Evolutionary conservation across 1,140 invertebrate genomes (phyloP).

Genomic region (Achroia grisella): DNA sequence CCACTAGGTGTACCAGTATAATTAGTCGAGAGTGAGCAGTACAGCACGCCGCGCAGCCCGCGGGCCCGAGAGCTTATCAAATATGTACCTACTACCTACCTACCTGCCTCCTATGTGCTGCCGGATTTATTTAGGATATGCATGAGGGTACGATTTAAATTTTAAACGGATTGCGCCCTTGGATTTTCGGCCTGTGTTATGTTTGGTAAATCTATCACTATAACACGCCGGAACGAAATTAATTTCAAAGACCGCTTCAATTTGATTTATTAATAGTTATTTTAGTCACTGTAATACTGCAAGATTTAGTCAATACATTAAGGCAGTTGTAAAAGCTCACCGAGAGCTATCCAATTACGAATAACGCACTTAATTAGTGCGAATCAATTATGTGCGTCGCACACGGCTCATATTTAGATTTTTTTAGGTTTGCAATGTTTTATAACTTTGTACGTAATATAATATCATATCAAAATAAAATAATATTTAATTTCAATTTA

Average conservation of each 20-base stretch:
- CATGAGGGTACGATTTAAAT: conserved; percentile 72
- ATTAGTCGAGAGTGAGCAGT: conserved; percentile 59
- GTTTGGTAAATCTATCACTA: conserved; percentile 67
- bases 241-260: conserved; percentile 39
- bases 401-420: conserved; percentile 9
- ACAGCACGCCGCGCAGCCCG: conserved; percentile 23
- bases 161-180: conserved; percentile 71
- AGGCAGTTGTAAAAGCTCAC: conserved; percentile 29
- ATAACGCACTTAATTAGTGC: conserved; percentile 9
- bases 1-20: conserved; percentile 37
- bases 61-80: conserved; percentile 61
- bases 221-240: conserved; percentile 33
- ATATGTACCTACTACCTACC: conserved; percentile 69
- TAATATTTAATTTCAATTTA: too few species aligned
- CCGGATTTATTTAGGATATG: conserved; percentile 72
- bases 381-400: conserved; percentile 22
- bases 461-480: background rate
- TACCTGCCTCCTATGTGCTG: conserved; percentile 46
- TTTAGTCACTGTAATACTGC: conserved; percentile 33
- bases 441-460: background rate
- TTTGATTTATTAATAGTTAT: conserved; percentile 50
- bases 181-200: conserved; percentile 55
- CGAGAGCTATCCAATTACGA: conserved; percentile 3
- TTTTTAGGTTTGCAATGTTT: conserved; percentile 8
- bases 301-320: conserved; percentile 18